A percentile compares a stretch with the other conserved stretches of the same genome.
Conservation (phyloP, 2,113 vertebrate species). For the Toxostoma redivivum region DNA sequence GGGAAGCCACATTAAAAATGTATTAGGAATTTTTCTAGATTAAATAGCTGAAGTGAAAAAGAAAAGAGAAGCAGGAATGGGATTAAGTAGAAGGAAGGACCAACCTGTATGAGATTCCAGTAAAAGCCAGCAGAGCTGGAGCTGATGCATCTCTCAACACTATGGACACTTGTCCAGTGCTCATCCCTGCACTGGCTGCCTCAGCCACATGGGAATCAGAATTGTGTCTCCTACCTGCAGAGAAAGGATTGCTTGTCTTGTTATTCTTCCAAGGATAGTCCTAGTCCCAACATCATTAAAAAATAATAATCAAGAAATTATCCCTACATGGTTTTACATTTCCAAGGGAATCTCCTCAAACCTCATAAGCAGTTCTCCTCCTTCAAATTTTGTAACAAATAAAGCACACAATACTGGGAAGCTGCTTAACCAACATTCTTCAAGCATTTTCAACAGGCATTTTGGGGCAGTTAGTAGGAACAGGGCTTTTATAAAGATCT, state of each 20-base stretch:
- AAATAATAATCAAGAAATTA: background rate
- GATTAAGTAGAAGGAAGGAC: background rate
- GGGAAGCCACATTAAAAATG: background rate
- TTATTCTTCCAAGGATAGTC: background rate
- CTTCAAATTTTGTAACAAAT: background rate
- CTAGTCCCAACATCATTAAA: rapidly evolving
- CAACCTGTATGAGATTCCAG: background rate
- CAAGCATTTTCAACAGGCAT: background rate
- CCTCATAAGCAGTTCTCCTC: background rate
- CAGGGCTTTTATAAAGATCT: background rate
- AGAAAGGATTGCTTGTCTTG: background rate
- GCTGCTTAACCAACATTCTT: background rate
- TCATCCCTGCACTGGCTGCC: background rate
- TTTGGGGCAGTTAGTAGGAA: background rate
- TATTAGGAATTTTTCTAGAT: background rate
- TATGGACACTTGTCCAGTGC: background rate
- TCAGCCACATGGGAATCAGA: background rate
- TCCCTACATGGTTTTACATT: background rate
- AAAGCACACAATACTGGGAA: background rate
- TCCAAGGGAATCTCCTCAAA: background rate
- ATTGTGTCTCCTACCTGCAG: background rate
- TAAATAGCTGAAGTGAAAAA: background rate
- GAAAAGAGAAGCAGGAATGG: background rate
- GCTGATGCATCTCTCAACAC: background rate
- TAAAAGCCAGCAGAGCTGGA: background rate